These are phyloP conservation scores for Gymnocephalus cernua DNA, from an alignment of 2,113 vertebrate species.

Conservation along the genomic window DNA sequence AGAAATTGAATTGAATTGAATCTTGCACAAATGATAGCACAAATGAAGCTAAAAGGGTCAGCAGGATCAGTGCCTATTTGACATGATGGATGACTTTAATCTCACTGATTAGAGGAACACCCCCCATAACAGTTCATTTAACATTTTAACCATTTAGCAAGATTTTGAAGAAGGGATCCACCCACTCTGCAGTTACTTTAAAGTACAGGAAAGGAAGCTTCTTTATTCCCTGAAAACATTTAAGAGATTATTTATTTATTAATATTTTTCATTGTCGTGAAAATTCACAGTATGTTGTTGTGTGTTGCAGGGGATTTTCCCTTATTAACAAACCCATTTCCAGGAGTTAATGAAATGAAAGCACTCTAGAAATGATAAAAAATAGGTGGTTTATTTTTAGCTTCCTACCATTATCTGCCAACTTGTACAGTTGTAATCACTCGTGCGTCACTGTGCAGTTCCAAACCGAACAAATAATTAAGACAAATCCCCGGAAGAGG, in stretches of 20 bases:
- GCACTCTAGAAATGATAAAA: conserved; percentile 28
- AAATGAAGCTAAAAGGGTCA: conserved; percentile 54
- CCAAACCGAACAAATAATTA: conserved; percentile 50
- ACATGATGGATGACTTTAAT: conserved; percentile 77
- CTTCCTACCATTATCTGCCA: conserved; percentile 42
- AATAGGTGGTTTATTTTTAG: conserved; percentile 32
- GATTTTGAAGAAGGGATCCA: conserved; percentile 23
- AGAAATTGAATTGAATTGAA: background rate
- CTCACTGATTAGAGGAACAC: conserved; percentile 69
- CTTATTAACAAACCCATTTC: conserved; percentile 21
- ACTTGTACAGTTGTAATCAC: conserved; percentile 59
- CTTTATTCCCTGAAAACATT: conserved; percentile 8
- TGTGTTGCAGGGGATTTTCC: conserved; percentile 13
- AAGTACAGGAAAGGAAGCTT: background rate
- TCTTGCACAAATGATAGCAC: conserved; percentile 27
- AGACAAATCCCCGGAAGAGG: conserved; percentile 69
- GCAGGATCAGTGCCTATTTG: conserved; percentile 43
- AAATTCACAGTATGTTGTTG: conserved; percentile 12
- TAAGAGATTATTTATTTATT: background rate
- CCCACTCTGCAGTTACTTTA: conserved; percentile 7
- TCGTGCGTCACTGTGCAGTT: conserved; percentile 43
- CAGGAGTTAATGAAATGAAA: background rate
- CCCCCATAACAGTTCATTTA: conserved; percentile 64
- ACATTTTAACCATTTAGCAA: conserved; percentile 48
- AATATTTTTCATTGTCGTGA: background rate